Base-by-base conservation (phyloP, 2,797 vertebrate species). In the Steatocranus sp. region DNA sequence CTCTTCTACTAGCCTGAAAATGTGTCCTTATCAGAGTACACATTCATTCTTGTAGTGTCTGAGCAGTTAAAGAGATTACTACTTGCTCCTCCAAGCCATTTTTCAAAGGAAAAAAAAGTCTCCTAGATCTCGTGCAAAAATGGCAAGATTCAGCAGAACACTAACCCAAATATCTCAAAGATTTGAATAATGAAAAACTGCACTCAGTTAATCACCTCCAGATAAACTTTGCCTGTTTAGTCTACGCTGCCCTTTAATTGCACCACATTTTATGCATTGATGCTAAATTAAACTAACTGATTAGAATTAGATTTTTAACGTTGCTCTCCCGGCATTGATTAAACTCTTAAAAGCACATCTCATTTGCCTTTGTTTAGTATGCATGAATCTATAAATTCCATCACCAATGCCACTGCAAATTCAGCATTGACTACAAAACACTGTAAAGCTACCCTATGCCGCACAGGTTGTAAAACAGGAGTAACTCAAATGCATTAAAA, bases 91-190 rank as follows among this genome's bases (percentile, higher is more conserved):
- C 78, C 11, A 7, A 78, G 84, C 78, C 68, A 83, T 70, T 76
- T 46, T 70, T 70, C 23, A 17, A 27, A 18, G 36, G n/a, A 3
- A 75, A 73, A 48, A 48, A 11, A 85, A 83, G 80, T 51, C 38
- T 70, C 43, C 58, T 66, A 84, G 84, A 84, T 74, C 50, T 25
- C 7, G 8, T 83, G 48, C 68, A 78, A 36, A 84, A 89, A 86
- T 77, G 38, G 27, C n/a, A 54, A 79, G 77, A 87, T 80, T 84
- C 81, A 91, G 82, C 83, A 86, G 70, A 88, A 78, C 81, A 41
- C 17, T 70, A 82, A 80, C 83, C 78, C 41, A 84, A 85, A 86
- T 88, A 74, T 84, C 82, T 83, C 70, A 83, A 78, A 63, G 88
- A 75, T 73, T 8, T 87, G 78, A 88, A 87, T 84, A 82, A 83